Base-by-base conservation (phyloP, 2,888 invertebrate species). In the Neoaliturus tenellus region DNA sequence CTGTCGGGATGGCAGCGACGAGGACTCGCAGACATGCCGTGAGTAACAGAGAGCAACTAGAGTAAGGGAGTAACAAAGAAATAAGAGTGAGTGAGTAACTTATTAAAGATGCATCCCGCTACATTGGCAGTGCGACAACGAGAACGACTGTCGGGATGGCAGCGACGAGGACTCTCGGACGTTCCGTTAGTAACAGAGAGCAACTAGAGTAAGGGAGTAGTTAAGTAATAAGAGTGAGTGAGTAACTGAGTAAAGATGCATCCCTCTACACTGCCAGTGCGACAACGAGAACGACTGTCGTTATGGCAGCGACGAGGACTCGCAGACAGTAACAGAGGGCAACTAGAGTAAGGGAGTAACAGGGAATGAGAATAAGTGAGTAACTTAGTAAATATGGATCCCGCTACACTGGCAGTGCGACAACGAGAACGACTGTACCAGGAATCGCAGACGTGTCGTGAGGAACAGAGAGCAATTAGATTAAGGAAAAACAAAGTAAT, bases 171-270 rank as follows among this genome's bases (percentile, higher is more conserved):
- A 95, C 89, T 92, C 93, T 0, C 91, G 92, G 84, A 92, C 94
- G 86, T 97, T 97, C 92, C 94, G 97, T 97, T 93, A 95, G 97
- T 95, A 89, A n/a, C n/a, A n/a, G n/a, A n/a, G n/a, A n/a, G n/a
- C n/a, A n/a, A n/a, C n/a, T n/a, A n/a, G n/a, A n/a, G n/a, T n/a
- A n/a, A n/a, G n/a, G n/a, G n/a, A n/a, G n/a, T n/a, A n/a, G n/a
- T n/a, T n/a, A n/a, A n/a, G n/a, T n/a, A n/a, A n/a, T n/a, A n/a
- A n/a, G n/a, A n/a, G n/a, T n/a, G n/a, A n/a, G n/a, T n/a, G n/a
- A n/a, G n/a, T n/a, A n/a, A n/a, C n/a, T n/a, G n/a, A n/a, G n/a
- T n/a, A n/a, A n/a, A n/a, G n/a, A n/a, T 96, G 95, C 89, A 95
- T 97, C 89, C 96, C 96, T 33, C 90, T 90, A 35, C 92, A 93